phyloP scores from a whole-genome alignment of 2,888 invertebrate genomes.

The Ctena decussata region DNA sequence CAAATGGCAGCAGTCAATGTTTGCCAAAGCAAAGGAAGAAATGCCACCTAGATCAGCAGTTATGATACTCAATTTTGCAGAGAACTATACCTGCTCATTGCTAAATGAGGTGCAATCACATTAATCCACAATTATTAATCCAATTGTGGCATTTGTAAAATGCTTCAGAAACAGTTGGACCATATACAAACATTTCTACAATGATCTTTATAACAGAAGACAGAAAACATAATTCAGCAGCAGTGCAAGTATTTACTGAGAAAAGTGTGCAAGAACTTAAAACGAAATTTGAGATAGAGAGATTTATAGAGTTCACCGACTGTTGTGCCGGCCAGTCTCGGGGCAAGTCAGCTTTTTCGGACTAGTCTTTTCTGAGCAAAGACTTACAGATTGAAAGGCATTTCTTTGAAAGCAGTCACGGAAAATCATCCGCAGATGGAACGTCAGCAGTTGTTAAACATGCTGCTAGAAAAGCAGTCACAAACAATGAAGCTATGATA shows the following conservation, averaged over 20 bases:
- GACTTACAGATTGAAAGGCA: background rate
- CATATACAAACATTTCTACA: background rate
- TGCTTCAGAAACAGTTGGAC: constrained; percentile 11
- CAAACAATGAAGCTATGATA: constrained; percentile 13
- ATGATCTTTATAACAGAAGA: constrained; percentile 6
- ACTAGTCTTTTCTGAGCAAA: constrained; percentile 5
- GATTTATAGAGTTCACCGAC: constrained; percentile 9
- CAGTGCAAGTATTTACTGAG: background rate
- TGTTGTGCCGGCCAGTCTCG: constrained; percentile 6
- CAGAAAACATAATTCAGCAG: constrained; percentile 11
- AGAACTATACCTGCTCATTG: constrained; percentile 14
- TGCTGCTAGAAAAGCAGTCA: constrained; percentile 21
- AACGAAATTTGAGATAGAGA: constrained; percentile 16
- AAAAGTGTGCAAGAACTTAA: background rate
- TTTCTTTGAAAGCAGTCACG: constrained; percentile 2
- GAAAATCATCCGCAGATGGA: constrained; percentile 4
- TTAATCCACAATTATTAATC: background rate
- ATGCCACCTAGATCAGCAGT: background rate
- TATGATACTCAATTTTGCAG: constrained; percentile 5
- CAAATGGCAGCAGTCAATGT: constrained; percentile 17
- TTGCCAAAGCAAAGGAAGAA: background rate
- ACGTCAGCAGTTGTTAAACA: constrained; percentile 21
- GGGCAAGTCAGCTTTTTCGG: background rate
- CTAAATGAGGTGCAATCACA: constrained; percentile 13
- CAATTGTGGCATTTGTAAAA: constrained; percentile 4